A percentile compares a stretch with the other conserved stretches of the same genome.
These are phyloP conservation scores for Ornithoptera alexandrae DNA, from an alignment of 2,888 invertebrate species.

Conservation along the genomic window DNA sequence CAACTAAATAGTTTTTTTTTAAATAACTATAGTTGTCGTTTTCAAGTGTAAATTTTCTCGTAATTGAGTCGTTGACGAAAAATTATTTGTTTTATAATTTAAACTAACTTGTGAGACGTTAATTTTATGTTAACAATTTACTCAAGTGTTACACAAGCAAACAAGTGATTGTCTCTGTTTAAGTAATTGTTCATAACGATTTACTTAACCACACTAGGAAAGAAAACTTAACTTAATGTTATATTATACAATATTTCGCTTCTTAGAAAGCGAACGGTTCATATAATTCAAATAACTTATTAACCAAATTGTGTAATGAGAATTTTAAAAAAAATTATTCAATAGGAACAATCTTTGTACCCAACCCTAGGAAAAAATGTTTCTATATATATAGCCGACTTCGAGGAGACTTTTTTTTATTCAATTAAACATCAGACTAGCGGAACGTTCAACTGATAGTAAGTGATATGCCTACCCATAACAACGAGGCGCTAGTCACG, in stretches of 20 bases:
- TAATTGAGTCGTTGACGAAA: background rate
- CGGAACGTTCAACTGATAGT: too few relatives aligned
- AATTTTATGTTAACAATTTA: constrained; percentile 18
- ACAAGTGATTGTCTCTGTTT: constrained; percentile 16
- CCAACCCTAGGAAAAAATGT: too few relatives aligned
- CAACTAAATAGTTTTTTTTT: too few relatives aligned
- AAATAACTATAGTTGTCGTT: too few relatives aligned
- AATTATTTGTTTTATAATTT: background rate
- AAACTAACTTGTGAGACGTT: background rate
- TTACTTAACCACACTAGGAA: background rate
- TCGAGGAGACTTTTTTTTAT: too few relatives aligned
- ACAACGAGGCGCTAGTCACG: too few relatives aligned
- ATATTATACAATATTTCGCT: background rate
- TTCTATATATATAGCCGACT: too few relatives aligned
- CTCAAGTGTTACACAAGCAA: constrained; percentile 23
- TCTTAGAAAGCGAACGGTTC: constrained; percentile 17
- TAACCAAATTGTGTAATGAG: constrained; percentile 12
- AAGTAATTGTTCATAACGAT: constrained; percentile 6
- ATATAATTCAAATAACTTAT: constrained; percentile 6
- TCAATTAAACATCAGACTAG: too few relatives aligned
- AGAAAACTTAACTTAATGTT: constrained; percentile 2
- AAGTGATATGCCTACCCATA: too few relatives aligned
- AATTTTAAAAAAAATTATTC: background rate
- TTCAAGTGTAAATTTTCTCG: background rate
- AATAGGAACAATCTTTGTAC: too few relatives aligned